These are phyloP conservation scores for Rattus rattus DNA, from an alignment of 2,113 vertebrate genomes.

Conservation along the genomic window DNA sequence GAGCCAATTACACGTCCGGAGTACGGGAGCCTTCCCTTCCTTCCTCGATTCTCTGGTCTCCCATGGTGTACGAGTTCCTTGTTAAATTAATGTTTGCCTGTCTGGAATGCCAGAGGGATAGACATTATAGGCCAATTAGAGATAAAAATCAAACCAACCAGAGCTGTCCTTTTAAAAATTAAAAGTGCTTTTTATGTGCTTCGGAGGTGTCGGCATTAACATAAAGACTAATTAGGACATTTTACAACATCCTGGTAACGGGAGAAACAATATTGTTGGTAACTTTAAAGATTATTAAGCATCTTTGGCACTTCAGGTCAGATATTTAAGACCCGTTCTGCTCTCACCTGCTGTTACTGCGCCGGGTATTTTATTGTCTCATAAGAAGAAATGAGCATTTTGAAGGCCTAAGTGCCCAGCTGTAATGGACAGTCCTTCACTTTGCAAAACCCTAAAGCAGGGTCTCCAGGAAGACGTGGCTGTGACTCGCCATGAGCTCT, in stretches of 20 bases:
- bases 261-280: conserved; percentile 82
- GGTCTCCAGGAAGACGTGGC: conserved; percentile 66
- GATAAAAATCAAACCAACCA: conserved; percentile 87
- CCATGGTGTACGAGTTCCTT: conserved; percentile 79
- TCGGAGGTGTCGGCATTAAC: conserved; percentile 85
- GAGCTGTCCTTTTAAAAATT: conserved; percentile 87
- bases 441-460: conserved; percentile 75
- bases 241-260: conserved; percentile 87
- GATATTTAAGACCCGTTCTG: conserved; percentile 85
- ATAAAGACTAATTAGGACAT: conserved; percentile 88
- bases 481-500: conserved; percentile 57
- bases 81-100: conserved; percentile 85
- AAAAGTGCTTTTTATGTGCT: conserved; percentile 87
- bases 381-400: conserved; percentile 83
- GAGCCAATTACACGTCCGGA: conserved; percentile 64
- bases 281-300: conserved; percentile 87
- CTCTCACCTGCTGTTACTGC: conserved; percentile 85
- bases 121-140: conserved; percentile 87
- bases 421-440: conserved; percentile 70
- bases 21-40: conserved; percentile 69
- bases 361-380: conserved; percentile 86
- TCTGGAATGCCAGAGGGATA: conserved; percentile 78
- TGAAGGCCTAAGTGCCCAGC: conserved; percentile 79
- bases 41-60: conserved; percentile 70
- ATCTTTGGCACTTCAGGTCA: conserved; percentile 84